Conservation (phyloP, 2,888 invertebrate species). For the Dioctria linearis region DNA sequence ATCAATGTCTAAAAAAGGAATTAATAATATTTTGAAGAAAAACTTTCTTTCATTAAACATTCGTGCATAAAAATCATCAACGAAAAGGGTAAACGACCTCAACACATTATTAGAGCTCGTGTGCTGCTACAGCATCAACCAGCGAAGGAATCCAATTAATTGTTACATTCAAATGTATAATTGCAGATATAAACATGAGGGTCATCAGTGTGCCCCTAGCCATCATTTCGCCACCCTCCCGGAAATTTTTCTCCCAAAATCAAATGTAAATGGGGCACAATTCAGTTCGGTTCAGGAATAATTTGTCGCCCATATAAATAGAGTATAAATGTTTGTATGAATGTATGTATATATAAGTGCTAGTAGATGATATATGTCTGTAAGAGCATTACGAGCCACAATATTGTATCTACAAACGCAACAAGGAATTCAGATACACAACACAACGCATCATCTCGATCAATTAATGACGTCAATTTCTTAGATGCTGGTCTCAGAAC, state of each 20-base stretch:
- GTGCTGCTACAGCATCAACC: neutral
- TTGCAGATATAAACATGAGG: conserved; percentile 51
- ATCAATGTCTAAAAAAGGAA: too few relatives aligned
- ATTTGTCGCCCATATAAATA: conserved; percentile 48
- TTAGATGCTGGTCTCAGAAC: conserved; percentile 32
- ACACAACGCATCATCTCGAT: conserved; percentile 23
- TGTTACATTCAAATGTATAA: conserved; percentile 50
- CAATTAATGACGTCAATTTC: conserved; percentile 51
- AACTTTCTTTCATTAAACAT: too few relatives aligned
- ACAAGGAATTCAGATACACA: neutral
- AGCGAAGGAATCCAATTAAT: conserved; percentile 36
- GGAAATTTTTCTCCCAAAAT: conserved; percentile 1
- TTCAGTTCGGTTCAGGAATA: conserved; percentile 29
- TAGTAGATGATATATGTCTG: too few relatives aligned
- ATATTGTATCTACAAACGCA: neutral
- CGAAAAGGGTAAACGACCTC: conserved; percentile 34
- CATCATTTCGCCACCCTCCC: conserved; percentile 22
- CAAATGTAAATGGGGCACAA: conserved; percentile 51
- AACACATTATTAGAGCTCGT: neutral
- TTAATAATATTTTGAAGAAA: too few relatives aligned
- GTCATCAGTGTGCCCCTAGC: conserved; percentile 29
- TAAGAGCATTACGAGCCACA: neutral
- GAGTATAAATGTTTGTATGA: neutral
- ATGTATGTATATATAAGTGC: too few relatives aligned
- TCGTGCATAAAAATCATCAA: too few relatives aligned